Base-by-base conservation (phyloP, 2,888 invertebrate genomes). In the Perizoma affinitatum region DNA sequence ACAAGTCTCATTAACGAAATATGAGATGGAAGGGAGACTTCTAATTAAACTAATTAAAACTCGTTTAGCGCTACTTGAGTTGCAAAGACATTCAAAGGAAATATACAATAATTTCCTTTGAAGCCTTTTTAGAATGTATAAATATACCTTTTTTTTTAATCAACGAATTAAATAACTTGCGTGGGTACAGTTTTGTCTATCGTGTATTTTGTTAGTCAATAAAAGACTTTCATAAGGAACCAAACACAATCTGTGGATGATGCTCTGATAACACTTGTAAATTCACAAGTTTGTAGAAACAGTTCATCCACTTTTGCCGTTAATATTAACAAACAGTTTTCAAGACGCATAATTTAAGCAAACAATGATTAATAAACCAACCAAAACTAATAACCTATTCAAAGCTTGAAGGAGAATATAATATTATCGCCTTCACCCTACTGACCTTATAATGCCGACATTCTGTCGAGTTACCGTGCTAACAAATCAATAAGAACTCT, bases 11-110 rank as follows among this genome's bases (percentile, higher is more conserved):
- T 53, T 47, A 47, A 46, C 50, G 40, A 54, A 54, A 55, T 55
- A 52, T 62, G 48, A 54, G 54, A 42, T 38, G 36, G 45, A 33
- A 38, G 46, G 11, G 49, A 49, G 38, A 38, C 33, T 54, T 47
- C 33, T 62, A 55, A 58, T 55, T 58, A 53, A 53, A 60, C 55
- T 63, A 67, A 65, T 65, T 65, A 60, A 56, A 69, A 64, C 63
- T 61, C 65, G 58, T 63, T 63, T 63, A 55, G 42, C 35, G 43
- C 58, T 67, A 63, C 65, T 69, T 67, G 61, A 58, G 58, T 61
- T 54, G 49, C 11, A 51, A 55, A 67, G 60, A 62, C 56, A 61
- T 63, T 64, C 63, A 65, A 54, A 44, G 41, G 43, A 38, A 53
- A 35, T 10, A n/a, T n/a, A n/a, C n/a, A n/a, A n/a, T n/a, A n/a